These are phyloP conservation scores for Sminthurinus aureus DNA, from an alignment of 2,888 invertebrate species.

Conservation along the genomic window DNA sequence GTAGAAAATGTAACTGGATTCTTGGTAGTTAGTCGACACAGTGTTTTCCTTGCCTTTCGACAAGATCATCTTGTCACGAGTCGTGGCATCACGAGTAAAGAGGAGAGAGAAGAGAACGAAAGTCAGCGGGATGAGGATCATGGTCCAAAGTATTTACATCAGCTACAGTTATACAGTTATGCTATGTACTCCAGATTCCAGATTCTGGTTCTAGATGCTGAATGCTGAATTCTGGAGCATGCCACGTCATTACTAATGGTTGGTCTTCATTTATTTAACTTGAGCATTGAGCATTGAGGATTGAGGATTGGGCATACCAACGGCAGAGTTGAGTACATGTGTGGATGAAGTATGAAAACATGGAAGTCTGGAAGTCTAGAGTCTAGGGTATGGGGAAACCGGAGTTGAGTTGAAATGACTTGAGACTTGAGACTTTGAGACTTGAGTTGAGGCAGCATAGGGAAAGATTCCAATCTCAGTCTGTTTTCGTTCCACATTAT, in stretches of 20 bases:
- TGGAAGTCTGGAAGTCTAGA: background rate
- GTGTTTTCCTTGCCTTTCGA: constrained; percentile 41
- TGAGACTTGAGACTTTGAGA: constrained; percentile 18
- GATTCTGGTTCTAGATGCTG: too few species aligned
- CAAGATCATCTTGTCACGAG: constrained; percentile 46
- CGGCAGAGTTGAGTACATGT: background rate
- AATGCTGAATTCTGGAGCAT: too few species aligned
- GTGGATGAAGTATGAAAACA: background rate
- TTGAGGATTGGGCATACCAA: background rate
- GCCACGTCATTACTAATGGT: too few species aligned
- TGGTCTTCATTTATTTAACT: too few species aligned
- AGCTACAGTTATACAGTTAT: too few species aligned
- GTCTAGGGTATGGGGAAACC: too few species aligned
- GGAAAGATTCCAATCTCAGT: constrained; percentile 24
- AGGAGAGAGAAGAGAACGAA: background rate
- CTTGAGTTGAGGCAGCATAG: constrained; percentile 3
- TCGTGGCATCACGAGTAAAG: constrained; percentile 28
- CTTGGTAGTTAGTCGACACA: constrained; percentile 27
- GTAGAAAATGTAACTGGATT: constrained; percentile 6
- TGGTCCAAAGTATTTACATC: too few species aligned
- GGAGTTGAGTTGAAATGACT: too few species aligned
- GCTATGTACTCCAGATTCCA: too few species aligned
- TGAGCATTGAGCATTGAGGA: too few species aligned
- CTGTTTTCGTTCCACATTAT: constrained; percentile 28
- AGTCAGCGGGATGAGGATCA: constrained; percentile 1